Conservation (phyloP, 1,140 invertebrate genomes). For the Drosophila mayri region DNA sequence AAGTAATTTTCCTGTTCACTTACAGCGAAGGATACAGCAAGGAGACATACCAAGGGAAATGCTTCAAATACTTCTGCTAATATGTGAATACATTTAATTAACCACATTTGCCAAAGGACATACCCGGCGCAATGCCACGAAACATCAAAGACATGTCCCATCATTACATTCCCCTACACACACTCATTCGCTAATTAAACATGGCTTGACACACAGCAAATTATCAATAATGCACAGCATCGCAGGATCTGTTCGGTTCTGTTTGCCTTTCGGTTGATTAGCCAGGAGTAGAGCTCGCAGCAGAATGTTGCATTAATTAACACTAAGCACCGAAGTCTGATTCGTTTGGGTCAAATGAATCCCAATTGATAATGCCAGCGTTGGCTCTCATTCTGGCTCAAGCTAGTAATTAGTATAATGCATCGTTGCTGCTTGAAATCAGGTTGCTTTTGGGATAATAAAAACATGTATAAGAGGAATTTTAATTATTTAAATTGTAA, state of each 20-base stretch:
- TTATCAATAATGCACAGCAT: slow-evolving; percentile 74
- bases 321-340: slow-evolving; percentile 38
- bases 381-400: neutral
- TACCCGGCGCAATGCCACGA: slow-evolving; percentile 9
- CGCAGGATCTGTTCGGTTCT: slow-evolving; percentile 1
- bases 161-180: slow-evolving; percentile 3
- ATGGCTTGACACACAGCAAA: slow-evolving; percentile 38
- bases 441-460: neutral
- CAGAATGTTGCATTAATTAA: slow-evolving; percentile 63
- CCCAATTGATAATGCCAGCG: slow-evolving; percentile 12
- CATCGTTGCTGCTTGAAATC: neutral
- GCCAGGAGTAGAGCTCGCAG: slow-evolving; percentile 24
- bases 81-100: slow-evolving; percentile 76
- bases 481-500: neutral
- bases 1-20: slow-evolving; percentile 56
- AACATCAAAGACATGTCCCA: slow-evolving; percentile 66
- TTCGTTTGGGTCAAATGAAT: slow-evolving; percentile 28
- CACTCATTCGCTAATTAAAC: slow-evolving; percentile 61
- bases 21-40: slow-evolving; percentile 20
- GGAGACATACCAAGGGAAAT: slow-evolving; percentile 24
- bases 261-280: slow-evolving; percentile 59
- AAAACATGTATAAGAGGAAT: too few species aligned
- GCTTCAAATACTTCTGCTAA: slow-evolving; percentile 57
- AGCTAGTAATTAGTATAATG: slow-evolving; percentile 38
- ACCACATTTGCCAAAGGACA: slow-evolving; percentile 62